Evolutionary conservation across 2,113 vertebrate genomes (phyloP), one percentile per base, ranked within the genome.

Genomic region (Megalops atlanticus): DNA sequence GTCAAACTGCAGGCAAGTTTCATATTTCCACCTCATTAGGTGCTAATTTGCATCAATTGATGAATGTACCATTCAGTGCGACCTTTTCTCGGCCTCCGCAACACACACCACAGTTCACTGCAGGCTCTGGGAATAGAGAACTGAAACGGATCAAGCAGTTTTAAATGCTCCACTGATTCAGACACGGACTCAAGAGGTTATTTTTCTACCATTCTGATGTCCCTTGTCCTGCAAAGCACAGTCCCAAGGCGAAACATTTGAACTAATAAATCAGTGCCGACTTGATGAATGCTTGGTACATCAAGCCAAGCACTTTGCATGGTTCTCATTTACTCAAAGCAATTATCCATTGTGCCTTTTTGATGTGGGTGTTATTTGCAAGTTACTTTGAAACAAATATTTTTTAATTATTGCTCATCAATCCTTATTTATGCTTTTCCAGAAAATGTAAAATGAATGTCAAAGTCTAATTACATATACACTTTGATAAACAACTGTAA

Each of bases 11-110:
- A 47, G 27, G 27, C 31, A 33, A 27, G 16, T 27, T 76, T 45
- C 41, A 41, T 27, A 45, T 8, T 10, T 69, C 4, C 24, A 27
- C n/a, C 64, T 69, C 49, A 12, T 24, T 27, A 69, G 64, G 64
- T 47, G 74, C 14, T 40, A 76, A 76, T 76, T 49, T 31, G 4
- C 74, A 76, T 33, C n/a, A n/a, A n/a, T n/a, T n/a, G n/a, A n/a
- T n/a, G n/a, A 35, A n/a, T 76, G 27, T 35, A 47, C n/a, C 16
- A 41, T 36, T 39, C 27, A 31, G 12, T n/a, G 41, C 45, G 73
- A 27, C 73, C 40, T 33, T 75, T 43, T 75, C 41, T 47, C 74
- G 33, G 43, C 45, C 31, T 76, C 43, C 27, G 35, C 49, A 43
- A 76, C 43, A 76, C 35, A 76, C 45, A 47, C 27, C 74, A 76